phyloP scores from a whole-genome alignment of 2,113 vertebrate species.

The Anhinga rufa region DNA sequence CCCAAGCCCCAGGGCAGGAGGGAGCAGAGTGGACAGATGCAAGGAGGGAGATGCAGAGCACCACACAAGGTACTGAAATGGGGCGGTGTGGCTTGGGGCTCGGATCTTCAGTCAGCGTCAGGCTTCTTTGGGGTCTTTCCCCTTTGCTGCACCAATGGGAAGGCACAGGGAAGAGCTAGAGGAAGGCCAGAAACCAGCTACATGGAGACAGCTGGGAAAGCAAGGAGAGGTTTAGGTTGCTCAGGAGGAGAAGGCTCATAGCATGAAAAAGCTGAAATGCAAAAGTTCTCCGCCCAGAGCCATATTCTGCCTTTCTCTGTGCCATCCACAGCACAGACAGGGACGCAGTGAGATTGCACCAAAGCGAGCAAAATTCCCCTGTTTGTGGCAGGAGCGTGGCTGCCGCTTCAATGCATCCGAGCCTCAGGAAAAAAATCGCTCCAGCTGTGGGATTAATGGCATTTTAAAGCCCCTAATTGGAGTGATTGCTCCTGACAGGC shows the following conservation, averaged over 20 bases:
- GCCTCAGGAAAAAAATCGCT: background rate
- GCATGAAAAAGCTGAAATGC: background rate
- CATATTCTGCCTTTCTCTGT: background rate
- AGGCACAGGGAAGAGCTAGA: background rate
- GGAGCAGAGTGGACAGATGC: background rate
- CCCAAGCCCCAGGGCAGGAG: background rate
- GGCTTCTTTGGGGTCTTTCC: background rate
- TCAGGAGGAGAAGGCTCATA: background rate
- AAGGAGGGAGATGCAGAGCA: background rate
- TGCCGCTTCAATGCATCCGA: rapidly evolving
- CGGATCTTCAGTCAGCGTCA: rapidly evolving
- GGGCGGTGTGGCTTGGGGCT: background rate
- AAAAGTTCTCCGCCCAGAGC: background rate
- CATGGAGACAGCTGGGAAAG: background rate
- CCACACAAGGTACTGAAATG: background rate
- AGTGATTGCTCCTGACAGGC: background rate
- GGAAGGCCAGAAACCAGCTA: background rate
- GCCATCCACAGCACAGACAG: rapidly evolving
- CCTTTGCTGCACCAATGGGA: background rate
- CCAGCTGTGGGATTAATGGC: background rate
- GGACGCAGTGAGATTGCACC: background rate
- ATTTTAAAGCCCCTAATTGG: conserved; percentile 4
- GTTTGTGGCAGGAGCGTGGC: background rate
- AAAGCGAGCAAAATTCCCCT: background rate
- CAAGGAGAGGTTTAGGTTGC: background rate